Percentiles rank a stretch among this genome's conserved stretches.
Conservation (phyloP, 2,113 vertebrate genomes). For the Sinosuthora webbiana region DNA sequence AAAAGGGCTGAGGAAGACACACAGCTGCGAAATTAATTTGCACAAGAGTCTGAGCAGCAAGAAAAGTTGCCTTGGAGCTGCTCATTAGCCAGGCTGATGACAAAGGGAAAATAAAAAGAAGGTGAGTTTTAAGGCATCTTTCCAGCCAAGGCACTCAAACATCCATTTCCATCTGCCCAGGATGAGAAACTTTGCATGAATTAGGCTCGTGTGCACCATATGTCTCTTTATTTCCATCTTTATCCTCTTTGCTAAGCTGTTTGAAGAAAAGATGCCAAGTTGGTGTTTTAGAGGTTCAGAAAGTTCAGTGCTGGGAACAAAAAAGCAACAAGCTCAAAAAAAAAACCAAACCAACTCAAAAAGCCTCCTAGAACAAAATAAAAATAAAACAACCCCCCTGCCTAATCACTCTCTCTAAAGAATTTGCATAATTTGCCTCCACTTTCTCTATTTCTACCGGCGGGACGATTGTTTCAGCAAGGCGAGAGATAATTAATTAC, state of each 20-base stretch:
- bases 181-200: constrained; percentile 32
- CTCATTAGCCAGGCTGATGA: constrained; percentile 54
- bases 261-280: not conserved
- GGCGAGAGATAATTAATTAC: not conserved
- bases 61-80: constrained; percentile 23
- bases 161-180: constrained; percentile 58
- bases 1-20: not conserved
- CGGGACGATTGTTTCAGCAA: not conserved
- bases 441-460: not conserved
- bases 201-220: constrained; percentile 44
- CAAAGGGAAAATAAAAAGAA: constrained; percentile 15
- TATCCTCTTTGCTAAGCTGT: constrained; percentile 24
- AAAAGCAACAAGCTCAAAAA: not conserved
- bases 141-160: constrained; percentile 45
- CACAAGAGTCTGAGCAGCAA: not conserved
- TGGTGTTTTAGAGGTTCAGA: constrained; percentile 6
- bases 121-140: constrained; percentile 33
- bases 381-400: not conserved
- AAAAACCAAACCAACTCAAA: not conserved
- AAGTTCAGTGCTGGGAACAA: not conserved
- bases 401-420: not conserved
- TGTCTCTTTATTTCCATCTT: constrained; percentile 49
- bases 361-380: not conserved
- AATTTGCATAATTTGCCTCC: not conserved
- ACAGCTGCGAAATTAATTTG: not conserved